A percentile compares a stretch with the other conserved stretches of the same genome.
phyloP scores from a whole-genome alignment of 2,113 vertebrate genomes.

The Melospiza georgiana region DNA sequence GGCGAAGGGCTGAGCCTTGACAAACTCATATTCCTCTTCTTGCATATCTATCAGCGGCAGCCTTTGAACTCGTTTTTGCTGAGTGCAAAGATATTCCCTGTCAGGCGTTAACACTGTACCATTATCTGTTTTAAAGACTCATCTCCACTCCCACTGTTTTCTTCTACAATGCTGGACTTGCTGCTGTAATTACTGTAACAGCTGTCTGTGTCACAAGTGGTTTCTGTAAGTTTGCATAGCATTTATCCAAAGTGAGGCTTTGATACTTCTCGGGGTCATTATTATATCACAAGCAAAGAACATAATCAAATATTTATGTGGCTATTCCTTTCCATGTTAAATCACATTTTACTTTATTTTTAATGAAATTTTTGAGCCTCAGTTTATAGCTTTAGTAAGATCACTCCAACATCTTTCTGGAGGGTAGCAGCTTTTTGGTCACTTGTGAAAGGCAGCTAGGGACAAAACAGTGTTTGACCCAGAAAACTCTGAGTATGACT shows the following conservation, averaged over 20 bases:
- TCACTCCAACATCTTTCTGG: neutral
- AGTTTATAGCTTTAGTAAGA: neutral
- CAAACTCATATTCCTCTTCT: neutral
- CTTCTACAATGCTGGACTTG: neutral
- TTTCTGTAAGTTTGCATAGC: neutral
- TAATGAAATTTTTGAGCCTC: neutral
- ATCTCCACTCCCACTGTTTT: neutral
- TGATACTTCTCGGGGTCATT: neutral
- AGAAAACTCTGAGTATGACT: neutral
- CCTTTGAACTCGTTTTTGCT: neutral
- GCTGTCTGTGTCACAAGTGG: neutral
- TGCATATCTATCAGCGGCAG: rapidly evolving
- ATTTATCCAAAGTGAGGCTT: neutral
- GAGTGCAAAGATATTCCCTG: neutral
- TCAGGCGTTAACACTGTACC: neutral
- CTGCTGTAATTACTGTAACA: neutral
- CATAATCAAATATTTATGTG: neutral
- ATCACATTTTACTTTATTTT: slow-evolving; percentile 1
- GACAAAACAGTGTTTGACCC: neutral
- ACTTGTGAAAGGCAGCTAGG: neutral
- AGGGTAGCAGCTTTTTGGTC: neutral
- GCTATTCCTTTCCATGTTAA: neutral
- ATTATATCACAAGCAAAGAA: neutral
- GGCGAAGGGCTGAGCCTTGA: neutral
- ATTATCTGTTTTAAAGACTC: neutral